Evolutionary conservation across 2,113 vertebrate species (phyloP).

Genomic region (Pao palembangensis): DNA sequence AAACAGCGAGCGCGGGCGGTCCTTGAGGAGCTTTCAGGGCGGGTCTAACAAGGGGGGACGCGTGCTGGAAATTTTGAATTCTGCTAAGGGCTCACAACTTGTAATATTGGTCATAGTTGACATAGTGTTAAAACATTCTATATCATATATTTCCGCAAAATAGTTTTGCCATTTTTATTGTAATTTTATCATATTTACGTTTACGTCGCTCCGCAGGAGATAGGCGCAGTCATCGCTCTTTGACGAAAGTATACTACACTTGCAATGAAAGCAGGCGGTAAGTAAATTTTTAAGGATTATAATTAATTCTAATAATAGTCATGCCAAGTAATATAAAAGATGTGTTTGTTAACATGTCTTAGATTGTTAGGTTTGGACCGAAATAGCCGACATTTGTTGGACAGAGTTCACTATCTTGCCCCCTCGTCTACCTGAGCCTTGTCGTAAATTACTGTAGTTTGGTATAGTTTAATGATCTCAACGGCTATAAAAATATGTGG

Average conservation of each 20-base stretch:
- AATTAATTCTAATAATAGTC: not conserved
- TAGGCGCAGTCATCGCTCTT: constrained; percentile 12
- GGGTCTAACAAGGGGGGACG: constrained; percentile 39
- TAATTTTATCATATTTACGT: constrained; percentile 3
- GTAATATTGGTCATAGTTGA: not conserved
- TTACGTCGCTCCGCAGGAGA: constrained; percentile 16
- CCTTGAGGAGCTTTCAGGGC: constrained; percentile 52
- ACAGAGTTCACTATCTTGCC: too few relatives aligned
- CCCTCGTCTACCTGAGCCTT: too few relatives aligned
- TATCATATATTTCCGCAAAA: not conserved
- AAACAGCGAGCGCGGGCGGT: constrained; percentile 76
- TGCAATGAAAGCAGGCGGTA: constrained; percentile 81
- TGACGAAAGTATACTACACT: constrained; percentile 36
- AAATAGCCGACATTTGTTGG: not conserved
- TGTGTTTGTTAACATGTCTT: not conserved
- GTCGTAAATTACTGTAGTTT: not conserved
- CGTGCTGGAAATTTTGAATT: constrained; percentile 66
- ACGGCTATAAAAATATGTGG: not conserved
- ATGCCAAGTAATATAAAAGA: too few relatives aligned
- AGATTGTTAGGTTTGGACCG: not conserved
- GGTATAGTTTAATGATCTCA: not conserved
- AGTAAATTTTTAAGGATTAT: constrained; percentile 42
- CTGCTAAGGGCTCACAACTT: constrained; percentile 25
- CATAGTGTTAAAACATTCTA: too few relatives aligned
- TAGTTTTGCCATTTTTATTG: not conserved